Conservation (phyloP, 1,140 invertebrate genomes). For the Thaumatotibia leucotreta region DNA sequence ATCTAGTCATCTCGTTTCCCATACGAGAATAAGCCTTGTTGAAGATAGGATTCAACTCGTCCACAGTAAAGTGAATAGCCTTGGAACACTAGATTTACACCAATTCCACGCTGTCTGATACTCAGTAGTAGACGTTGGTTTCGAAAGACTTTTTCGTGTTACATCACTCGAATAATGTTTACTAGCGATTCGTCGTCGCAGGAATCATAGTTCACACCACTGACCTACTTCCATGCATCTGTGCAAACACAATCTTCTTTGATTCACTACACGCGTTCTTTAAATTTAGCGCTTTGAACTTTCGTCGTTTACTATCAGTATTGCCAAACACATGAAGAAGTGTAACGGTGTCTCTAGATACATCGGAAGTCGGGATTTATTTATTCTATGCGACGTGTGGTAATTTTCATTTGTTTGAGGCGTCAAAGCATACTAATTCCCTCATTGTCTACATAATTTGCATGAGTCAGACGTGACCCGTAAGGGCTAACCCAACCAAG, state of each 20-base stretch:
- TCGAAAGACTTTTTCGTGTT: conserved; percentile 52
- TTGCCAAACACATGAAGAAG: background rate
- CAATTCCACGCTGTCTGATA: conserved; percentile 32
- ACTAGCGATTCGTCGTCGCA: conserved; percentile 48
- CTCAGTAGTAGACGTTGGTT: conserved; percentile 37
- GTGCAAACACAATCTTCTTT: conserved; percentile 40
- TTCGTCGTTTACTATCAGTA: background rate
- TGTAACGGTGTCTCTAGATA: background rate
- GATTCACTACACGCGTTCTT: conserved; percentile 15
- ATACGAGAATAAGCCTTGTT: too few relatives aligned
- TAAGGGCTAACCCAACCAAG: conserved; percentile 43
- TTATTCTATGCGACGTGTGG: conserved; percentile 29
- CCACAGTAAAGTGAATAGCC: background rate
- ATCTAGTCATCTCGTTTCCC: too few relatives aligned
- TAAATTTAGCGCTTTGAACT: conserved; percentile 7
- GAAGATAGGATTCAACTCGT: too few relatives aligned
- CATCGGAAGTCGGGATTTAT: conserved; percentile 19
- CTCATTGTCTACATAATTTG: conserved; percentile 62
- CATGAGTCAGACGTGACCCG: conserved; percentile 62
- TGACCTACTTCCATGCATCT: conserved; percentile 63
- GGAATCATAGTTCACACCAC: conserved; percentile 52
- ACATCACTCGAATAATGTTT: conserved; percentile 59
- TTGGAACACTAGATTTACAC: conserved; percentile 26
- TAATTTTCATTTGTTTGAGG: conserved; percentile 45
- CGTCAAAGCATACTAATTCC: conserved; percentile 51